Base-by-base conservation (phyloP, 1,140 invertebrate species). In the Berghia stephanieae region DNA sequence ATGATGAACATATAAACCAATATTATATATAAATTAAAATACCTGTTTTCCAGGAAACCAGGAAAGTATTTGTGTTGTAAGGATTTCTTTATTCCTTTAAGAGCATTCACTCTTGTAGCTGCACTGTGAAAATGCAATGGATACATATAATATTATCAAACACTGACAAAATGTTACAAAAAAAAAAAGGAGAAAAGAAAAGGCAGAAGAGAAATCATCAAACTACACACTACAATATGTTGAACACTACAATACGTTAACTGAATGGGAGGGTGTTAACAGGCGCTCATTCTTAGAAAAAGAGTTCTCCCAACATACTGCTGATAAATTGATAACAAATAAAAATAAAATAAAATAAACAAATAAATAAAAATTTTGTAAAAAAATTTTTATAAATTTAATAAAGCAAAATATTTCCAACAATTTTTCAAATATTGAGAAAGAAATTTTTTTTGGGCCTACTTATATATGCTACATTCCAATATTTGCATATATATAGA, bases 51-150 rank as follows among this genome's bases (percentile, higher is more conserved):
- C 3, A 98, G 91, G 85, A 96, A 93, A 24, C 94, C 93, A 1
- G 93, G 93, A 60, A 96, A 91, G 86, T 93, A 95, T 85, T 95
- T 95, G 73, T 94, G 92, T 71, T 94, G 92, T 36, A 98, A 92
- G 2, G 94, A 93, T 77, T 92, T 94, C 21, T 92, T 92, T 1
- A 98, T 91, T 1, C 92, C 90, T 70, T 94, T 93, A 36, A 97
- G 91, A 68, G 93, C 94, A 3, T 90, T 90, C 2, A 93, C 93
- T 71, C 97, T 92, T 6, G 93, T 93, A 80, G 96, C 95, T 1
- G 94, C 93, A 85, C 89, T 90, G 82, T 49, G 21, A 44, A 74
- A 67, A 49, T 27, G 67, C 24, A 27, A 3, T 18, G 1, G 10
- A 13, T 27, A 42, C 0, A 38, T 34, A 31, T n/a, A 38, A 57